Base-by-base conservation (phyloP, 2,888 invertebrate genomes). In the Chrysolina haemoptera region DNA sequence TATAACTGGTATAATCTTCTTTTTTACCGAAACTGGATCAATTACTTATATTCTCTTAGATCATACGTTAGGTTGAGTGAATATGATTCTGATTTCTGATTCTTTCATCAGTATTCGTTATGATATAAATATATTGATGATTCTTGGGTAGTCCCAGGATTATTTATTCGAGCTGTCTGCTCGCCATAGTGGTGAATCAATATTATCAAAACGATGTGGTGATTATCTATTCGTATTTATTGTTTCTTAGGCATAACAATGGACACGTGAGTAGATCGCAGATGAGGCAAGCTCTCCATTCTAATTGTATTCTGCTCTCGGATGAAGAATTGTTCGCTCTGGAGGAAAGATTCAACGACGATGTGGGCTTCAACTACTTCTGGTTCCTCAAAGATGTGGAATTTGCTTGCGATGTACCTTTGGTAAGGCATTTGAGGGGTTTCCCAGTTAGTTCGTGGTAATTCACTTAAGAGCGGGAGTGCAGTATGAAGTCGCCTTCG, bases 301-400 rank as follows among this genome's bases (percentile, higher is more conserved):
- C 92, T 22, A 91, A 92, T 80, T 92, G 93, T 71, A 91, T 94
- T 84, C 88, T 94, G 75, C 88, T 93, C 9, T 90, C 93, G 0
- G 89, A 90, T 63, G 90, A 91, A 81, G 94, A 94, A 84, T 86
- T 93, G 70, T 91, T 91, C 71, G 92, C 94, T 20, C 89, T 95
- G 62, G 92, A 94, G 84, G 90, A 90, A 81, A 89, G 93, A 77
- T 95, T 93, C 88, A 91, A 92, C 76, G 93, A 95, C 85, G 93
- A 94, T 84, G 87, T 92, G 83, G 95, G 95, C 22, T 95, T 95
- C 86, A 92, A 92, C 88, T 95, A 95, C 84, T 89, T 90, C 76
- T 90, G 90, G 80, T 92, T 95, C 80, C 87, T 95, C 68, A 90
- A 91, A 71, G 94, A 94, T 87, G 91, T 92, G 79, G 90, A 90